These are phyloP conservation scores for Nasonovia ribisnigri DNA, from an alignment of 2,888 invertebrate genomes.

Conservation along the genomic window DNA sequence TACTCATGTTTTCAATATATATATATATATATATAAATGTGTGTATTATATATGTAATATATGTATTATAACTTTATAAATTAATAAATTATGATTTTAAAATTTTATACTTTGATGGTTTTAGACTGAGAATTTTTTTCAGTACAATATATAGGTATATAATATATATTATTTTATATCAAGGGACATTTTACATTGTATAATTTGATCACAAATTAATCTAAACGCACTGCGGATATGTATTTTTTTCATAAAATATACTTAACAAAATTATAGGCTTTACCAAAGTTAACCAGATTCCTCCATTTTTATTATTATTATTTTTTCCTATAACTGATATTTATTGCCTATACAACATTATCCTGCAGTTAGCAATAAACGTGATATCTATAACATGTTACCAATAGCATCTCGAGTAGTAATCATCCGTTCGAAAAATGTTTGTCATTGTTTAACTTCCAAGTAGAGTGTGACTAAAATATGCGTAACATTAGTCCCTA, in stretches of 20 bases:
- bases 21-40: not conserved
- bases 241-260: not conserved
- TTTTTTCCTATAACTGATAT: not conserved
- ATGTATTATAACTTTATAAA: not conserved
- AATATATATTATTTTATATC: not conserved
- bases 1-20: not conserved
- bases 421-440: not conserved
- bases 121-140: not conserved
- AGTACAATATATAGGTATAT: not conserved
- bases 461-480: not conserved
- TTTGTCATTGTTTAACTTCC: not conserved
- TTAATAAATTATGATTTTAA: not conserved
- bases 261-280: not conserved
- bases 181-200: not conserved
- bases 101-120: not conserved
- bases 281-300: too few species aligned
- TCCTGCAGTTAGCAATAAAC: not conserved
- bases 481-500: not conserved
- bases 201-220: not conserved
- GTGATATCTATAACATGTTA: not conserved
- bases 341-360: not conserved
- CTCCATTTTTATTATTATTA: not conserved
- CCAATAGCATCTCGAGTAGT: not conserved
- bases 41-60: too few species aligned
- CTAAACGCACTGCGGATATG: not conserved